phyloP scores from a whole-genome alignment of 2,113 vertebrate species.

The Apaloderma vittatum region DNA sequence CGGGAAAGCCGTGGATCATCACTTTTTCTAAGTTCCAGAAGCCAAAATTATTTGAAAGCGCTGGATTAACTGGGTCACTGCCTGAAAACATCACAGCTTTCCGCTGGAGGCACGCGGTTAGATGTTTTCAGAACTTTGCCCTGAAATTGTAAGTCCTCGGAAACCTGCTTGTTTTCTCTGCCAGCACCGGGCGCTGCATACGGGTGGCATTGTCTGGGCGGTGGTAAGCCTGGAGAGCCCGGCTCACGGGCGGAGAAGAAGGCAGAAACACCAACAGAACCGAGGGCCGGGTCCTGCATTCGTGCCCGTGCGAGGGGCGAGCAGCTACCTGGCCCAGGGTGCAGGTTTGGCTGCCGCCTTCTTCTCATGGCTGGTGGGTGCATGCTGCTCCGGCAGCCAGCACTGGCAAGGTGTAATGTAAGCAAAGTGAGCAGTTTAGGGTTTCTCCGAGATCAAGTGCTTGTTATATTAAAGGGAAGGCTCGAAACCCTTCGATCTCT shows the following conservation, averaged over 20 bases:
- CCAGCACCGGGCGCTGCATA: neutral
- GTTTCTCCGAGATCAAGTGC: neutral
- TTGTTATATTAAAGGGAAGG: neutral
- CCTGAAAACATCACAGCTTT: slow-evolving; percentile 25
- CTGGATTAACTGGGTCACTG: slow-evolving; percentile 16
- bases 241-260: neutral
- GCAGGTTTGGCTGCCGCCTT: neutral
- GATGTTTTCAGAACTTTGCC: slow-evolving; percentile 37
- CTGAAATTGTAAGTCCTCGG: neutral
- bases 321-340: rapidly evolving
- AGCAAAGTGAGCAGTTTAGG: neutral
- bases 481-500: neutral
- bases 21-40: slow-evolving; percentile 30
- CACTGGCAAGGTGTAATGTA: neutral
- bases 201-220: neutral
- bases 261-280: neutral
- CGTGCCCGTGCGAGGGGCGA: neutral
- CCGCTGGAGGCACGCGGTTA: neutral
- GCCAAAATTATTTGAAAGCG: slow-evolving; percentile 44
- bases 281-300: neutral
- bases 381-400: neutral
- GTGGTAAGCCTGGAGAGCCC: neutral
- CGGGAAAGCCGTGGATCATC: slow-evolving; percentile 2
- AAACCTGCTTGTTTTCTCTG: neutral
- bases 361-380: rapidly evolving